These are phyloP conservation scores for Colinus virginianus DNA, from an alignment of 2,113 vertebrate species.

Conservation along the genomic window DNA sequence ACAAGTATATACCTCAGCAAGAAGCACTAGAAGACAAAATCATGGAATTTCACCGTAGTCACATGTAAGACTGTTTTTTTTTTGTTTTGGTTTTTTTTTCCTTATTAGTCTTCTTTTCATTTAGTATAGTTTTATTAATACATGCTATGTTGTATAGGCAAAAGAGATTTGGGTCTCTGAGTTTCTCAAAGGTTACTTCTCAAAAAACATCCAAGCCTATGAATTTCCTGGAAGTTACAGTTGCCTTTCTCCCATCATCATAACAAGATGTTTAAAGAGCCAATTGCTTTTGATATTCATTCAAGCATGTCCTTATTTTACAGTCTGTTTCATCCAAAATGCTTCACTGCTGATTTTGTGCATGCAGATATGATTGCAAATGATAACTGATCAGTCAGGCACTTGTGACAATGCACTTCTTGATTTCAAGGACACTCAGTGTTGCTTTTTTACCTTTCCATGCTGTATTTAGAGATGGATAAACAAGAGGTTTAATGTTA, in stretches of 20 bases:
- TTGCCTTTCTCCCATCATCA: not conserved
- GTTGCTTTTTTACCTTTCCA: conserved; percentile 1
- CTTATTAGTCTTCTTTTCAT: not conserved
- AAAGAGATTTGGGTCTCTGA: not conserved
- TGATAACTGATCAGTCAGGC: conserved; percentile 34
- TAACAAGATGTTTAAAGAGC: conserved; percentile 23
- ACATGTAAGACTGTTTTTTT: conserved; percentile 82
- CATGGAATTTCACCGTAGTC: conserved; percentile 93
- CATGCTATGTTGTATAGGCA: not conserved
- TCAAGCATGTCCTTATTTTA: conserved; percentile 60
- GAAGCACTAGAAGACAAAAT: conserved; percentile 95
- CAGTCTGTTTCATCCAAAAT: conserved; percentile 52
- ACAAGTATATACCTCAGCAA: conserved; percentile 96
- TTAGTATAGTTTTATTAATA: not conserved
- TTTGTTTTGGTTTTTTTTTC: not conserved
- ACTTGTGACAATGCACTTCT: conserved; percentile 10
- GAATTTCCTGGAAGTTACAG: conserved; percentile 25
- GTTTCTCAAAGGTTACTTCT: conserved; percentile 1
- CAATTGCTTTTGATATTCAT: conserved; percentile 23
- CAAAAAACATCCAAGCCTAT: not conserved
- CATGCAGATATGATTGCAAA: conserved; percentile 54
- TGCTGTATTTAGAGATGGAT: not conserved
- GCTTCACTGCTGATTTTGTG: conserved; percentile 46
- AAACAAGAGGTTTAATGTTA: not conserved
- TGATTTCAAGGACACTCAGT: conserved; percentile 29